These are phyloP conservation scores for Drosophila tristis DNA, from an alignment of 1,140 invertebrate genomes.

Conservation along the genomic window DNA sequence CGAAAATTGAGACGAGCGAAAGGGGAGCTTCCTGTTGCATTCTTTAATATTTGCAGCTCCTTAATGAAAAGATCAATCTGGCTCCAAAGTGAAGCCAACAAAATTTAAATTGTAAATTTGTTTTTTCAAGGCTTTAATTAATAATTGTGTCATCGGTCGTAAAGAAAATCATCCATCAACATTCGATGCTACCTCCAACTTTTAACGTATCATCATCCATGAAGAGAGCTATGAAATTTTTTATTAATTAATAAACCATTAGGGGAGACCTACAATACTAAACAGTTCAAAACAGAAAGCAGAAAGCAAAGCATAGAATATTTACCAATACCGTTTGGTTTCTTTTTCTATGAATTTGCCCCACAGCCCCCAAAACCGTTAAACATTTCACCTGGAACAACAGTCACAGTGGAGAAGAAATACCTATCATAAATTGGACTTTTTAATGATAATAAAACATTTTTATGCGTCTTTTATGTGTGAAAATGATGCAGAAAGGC, in stretches of 20 bases:
- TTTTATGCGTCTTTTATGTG: constrained; percentile 76
- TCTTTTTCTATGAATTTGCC: constrained; percentile 29
- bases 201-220: constrained; percentile 42
- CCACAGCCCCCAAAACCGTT: constrained; percentile 43
- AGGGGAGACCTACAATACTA: constrained; percentile 37
- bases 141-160: constrained; percentile 62
- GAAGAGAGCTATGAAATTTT: constrained; percentile 28
- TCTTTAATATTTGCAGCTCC: background rate
- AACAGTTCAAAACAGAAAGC: background rate
- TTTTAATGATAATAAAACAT: constrained; percentile 79
- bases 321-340: constrained; percentile 56
- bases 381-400: constrained; percentile 61
- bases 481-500: constrained; percentile 73
- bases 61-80: background rate
- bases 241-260: constrained; percentile 74
- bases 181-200: constrained; percentile 12
- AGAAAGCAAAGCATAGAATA: constrained; percentile 36
- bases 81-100: constrained; percentile 1
- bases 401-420: constrained; percentile 23
- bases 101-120: constrained; percentile 13
- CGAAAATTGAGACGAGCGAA: too few species aligned
- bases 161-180: constrained; percentile 54
- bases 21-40: too few species aligned
- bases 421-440: constrained; percentile 74
- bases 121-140: constrained; percentile 48